Evolutionary conservation across 1,140 invertebrate genomes (phyloP).

Genomic region (Lethrus apterus): DNA sequence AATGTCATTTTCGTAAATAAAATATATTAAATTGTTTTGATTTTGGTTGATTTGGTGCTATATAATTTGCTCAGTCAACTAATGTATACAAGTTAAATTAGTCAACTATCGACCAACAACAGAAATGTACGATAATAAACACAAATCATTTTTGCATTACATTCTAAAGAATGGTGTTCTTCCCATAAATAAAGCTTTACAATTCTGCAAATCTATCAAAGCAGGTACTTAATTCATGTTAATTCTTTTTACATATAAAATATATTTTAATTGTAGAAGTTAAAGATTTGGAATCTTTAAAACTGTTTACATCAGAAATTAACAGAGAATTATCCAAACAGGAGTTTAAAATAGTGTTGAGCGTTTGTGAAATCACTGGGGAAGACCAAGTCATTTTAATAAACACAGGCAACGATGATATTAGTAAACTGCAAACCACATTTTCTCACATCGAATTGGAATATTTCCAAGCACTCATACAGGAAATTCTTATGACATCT

Average conservation of each 20-base stretch:
- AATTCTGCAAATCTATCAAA: constrained; percentile 20
- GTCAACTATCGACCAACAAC: too few relatives aligned
- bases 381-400: constrained; percentile 25
- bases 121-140: constrained; percentile 11
- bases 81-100: too few relatives aligned
- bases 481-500: constrained; percentile 26
- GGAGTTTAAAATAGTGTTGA: constrained; percentile 25
- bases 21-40: too few relatives aligned
- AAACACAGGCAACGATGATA: constrained; percentile 29
- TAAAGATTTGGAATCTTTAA: constrained; percentile 19
- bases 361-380: constrained; percentile 29
- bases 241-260: not conserved
- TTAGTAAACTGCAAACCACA: constrained; percentile 23
- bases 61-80: too few relatives aligned
- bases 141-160: constrained; percentile 28
- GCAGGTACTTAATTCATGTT: constrained; percentile 16
- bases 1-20: too few relatives aligned
- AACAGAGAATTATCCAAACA: constrained; percentile 29
- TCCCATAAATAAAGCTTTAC: constrained; percentile 21
- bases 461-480: constrained; percentile 31
- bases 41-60: too few relatives aligned
- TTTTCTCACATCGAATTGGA: constrained; percentile 28
- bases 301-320: constrained; percentile 22
- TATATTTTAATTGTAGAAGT: constrained; percentile 18
- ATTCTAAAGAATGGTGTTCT: constrained; percentile 26